Conservation (phyloP, 1,140 invertebrate species). For the Patella vulgata region DNA sequence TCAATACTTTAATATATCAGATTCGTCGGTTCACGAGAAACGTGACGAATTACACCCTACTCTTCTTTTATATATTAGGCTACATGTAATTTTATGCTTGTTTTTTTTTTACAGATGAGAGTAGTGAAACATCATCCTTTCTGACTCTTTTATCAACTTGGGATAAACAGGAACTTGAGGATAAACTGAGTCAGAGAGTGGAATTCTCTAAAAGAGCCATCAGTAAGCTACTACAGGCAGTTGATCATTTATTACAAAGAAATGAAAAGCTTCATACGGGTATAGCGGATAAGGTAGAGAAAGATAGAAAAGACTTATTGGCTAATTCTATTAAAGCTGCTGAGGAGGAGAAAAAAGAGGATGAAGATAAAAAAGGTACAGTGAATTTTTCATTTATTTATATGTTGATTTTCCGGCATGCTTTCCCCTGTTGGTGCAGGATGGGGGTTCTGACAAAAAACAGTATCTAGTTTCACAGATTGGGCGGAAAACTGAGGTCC, state of each 20-base stretch:
- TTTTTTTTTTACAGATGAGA: slow-evolving; percentile 79
- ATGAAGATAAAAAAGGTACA: slow-evolving; percentile 9
- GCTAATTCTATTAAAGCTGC: neutral
- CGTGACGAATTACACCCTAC: too few species aligned
- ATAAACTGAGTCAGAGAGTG: slow-evolving; percentile 92
- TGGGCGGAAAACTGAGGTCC: too few species aligned
- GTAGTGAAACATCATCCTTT: slow-evolving; percentile 96
- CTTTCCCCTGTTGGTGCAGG: neutral
- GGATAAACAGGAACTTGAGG: slow-evolving; percentile 97
- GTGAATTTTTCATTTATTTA: neutral
- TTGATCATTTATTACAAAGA: slow-evolving; percentile 77
- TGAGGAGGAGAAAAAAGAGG: slow-evolving; percentile 34
- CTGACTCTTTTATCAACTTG: slow-evolving; percentile 95
- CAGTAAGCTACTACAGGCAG: slow-evolving; percentile 94
- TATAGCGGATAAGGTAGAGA: slow-evolving; percentile 74
- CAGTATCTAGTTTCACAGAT: too few species aligned
- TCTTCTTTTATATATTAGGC: too few species aligned
- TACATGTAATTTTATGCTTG: too few species aligned
- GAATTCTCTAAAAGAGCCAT: slow-evolving; percentile 80
- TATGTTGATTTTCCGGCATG: neutral
- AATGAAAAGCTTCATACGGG: slow-evolving; percentile 71
- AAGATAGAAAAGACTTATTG: slow-evolving; percentile 23
- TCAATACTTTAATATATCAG: too few species aligned
- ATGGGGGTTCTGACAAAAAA: too few species aligned
- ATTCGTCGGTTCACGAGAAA: too few species aligned